Evolutionary conservation across 64 coral and sea anemone species (phyloP).

Genomic region (Porites australiensis): DNA sequence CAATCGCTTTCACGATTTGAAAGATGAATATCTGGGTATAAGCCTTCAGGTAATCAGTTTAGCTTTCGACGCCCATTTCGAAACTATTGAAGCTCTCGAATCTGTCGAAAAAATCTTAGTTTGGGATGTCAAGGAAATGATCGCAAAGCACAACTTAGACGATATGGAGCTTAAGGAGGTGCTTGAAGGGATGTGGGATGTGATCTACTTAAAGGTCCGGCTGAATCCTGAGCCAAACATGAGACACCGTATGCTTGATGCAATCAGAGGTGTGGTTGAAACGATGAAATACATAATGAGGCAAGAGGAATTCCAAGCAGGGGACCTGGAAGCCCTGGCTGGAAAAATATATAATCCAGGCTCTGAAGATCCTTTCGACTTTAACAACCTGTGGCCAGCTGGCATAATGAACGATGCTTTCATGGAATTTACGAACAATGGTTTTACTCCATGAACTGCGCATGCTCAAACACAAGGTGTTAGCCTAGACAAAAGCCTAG

Average conservation of each 20-base stretch:
- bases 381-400: slow-evolving; percentile 6
- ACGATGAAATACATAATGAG: neutral
- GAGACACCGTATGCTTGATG: slow-evolving; percentile 30
- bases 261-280: slow-evolving; percentile 8
- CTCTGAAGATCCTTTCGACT: slow-evolving; percentile 1
- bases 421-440: neutral
- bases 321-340: neutral
- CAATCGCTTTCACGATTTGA: neutral
- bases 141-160: neutral
- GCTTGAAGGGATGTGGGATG: neutral
- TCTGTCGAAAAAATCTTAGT: neutral
- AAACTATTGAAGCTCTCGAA: neutral
- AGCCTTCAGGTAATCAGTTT: neutral
- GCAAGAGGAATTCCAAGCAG: neutral
- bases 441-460: neutral
- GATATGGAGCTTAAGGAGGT: neutral
- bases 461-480: neutral
- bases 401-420: neutral
- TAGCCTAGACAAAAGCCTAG: neutral
- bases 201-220: slow-evolving; percentile 1
- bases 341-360: neutral
- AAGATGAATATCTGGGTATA: neutral
- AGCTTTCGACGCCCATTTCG: neutral
- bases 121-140: neutral
- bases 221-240: neutral